These are phyloP conservation scores for Eupithecia abbreviata DNA, from an alignment of 2,888 invertebrate genomes.

Conservation along the genomic window DNA sequence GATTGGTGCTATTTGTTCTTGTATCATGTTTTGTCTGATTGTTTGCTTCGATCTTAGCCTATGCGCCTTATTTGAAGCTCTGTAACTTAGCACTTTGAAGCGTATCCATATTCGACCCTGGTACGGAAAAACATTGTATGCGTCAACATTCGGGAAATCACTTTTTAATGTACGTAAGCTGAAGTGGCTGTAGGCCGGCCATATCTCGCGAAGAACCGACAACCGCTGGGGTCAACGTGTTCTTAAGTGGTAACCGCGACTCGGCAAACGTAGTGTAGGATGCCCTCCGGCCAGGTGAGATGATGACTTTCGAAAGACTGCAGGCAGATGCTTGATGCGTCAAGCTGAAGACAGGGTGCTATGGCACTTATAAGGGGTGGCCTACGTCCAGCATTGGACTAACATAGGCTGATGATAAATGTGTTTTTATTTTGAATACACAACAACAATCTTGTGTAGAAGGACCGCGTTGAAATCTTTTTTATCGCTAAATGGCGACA, in stretches of 20 bases:
- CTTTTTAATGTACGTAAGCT: neutral
- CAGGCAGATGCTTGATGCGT: no score
- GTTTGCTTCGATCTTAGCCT: neutral
- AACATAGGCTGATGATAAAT: no score
- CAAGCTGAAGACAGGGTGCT: no score
- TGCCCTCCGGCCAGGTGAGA: no score
- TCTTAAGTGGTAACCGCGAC: no score
- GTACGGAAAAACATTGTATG: neutral
- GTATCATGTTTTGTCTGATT: slow-evolving; percentile 15
- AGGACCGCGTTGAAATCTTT: slow-evolving; percentile 28
- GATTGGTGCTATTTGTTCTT: slow-evolving; percentile 35
- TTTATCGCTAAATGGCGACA: neutral
- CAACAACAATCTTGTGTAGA: neutral
- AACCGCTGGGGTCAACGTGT: no score
- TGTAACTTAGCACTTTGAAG: neutral
- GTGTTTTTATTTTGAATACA: neutral
- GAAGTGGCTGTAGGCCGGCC: no score
- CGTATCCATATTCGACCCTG: neutral
- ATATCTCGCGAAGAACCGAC: no score
- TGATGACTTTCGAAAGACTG: no score
- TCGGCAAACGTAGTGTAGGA: no score
- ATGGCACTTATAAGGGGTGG: no score
- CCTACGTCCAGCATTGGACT: no score
- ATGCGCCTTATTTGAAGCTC: neutral
- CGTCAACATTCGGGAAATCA: neutral